Percentiles rank a stretch among this genome's conserved stretches.
phyloP scores from a whole-genome alignment of 2,113 vertebrate species.

The Cynopterus brachyotis region DNA sequence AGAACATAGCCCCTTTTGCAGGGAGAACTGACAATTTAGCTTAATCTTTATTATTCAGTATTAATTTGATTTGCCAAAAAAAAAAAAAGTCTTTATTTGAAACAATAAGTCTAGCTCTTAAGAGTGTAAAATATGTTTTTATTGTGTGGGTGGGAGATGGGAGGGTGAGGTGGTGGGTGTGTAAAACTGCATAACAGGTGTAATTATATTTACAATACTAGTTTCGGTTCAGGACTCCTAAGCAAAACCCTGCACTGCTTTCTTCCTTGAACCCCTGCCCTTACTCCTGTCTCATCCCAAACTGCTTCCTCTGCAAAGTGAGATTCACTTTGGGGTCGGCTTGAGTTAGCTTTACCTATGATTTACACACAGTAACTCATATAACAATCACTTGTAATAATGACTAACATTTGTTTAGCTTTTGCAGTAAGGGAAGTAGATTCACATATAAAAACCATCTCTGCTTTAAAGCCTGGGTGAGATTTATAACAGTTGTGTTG shows the following conservation, averaged over 20 bases:
- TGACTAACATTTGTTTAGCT: neutral
- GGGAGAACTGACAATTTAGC: neutral
- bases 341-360: neutral
- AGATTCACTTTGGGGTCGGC: neutral
- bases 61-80: slow-evolving; percentile 4
- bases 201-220: neutral
- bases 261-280: neutral
- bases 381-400: neutral
- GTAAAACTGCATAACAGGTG: neutral
- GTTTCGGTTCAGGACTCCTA: neutral
- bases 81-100: slow-evolving; percentile 17
- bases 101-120: neutral
- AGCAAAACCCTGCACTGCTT: neutral
- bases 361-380: neutral
- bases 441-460: neutral
- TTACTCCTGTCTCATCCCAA: neutral
- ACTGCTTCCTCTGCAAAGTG: neutral
- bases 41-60: neutral
- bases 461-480: neutral
- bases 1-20: neutral
- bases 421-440: neutral
- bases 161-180: neutral
- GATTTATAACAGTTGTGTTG: neutral
- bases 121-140: neutral
- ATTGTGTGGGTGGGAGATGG: neutral